phyloP scores from a whole-genome alignment of 2,113 vertebrate species.

The Upupa epops region DNA sequence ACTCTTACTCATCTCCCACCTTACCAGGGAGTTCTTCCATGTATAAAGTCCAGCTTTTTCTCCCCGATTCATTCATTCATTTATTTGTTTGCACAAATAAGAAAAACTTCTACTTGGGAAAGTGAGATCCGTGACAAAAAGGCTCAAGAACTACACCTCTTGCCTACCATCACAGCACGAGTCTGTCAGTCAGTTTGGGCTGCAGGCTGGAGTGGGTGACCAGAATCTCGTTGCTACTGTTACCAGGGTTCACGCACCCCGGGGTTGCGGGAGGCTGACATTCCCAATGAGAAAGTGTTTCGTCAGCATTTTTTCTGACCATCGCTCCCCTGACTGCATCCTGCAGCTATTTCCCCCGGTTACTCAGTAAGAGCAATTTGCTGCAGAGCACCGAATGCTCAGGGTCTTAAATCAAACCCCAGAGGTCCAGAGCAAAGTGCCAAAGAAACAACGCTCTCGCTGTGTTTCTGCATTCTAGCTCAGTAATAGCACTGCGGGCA shows the following conservation, averaged over 20 bases:
- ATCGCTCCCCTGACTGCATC: not conserved
- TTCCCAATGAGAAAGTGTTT: not conserved
- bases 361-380: conserved; percentile 19
- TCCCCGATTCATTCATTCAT: not conserved
- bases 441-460: conserved; percentile 40
- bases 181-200: not conserved
- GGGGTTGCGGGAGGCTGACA: not conserved
- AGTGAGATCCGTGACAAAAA: not conserved
- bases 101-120: not conserved
- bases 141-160: not conserved
- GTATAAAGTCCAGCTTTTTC: not conserved
- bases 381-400: conserved; percentile 1
- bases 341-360: conserved; percentile 23
- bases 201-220: not conserved
- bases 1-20: not conserved
- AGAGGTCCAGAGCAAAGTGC: conserved; percentile 32
- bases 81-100: not conserved
- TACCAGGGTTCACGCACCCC: not conserved
- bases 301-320: conserved; percentile 12
- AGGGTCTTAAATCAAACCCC: conserved; percentile 29
- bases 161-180: not conserved
- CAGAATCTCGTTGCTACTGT: not conserved
- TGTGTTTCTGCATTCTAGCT: conserved; percentile 9
- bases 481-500: not conserved
- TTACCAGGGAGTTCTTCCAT: not conserved